Base-by-base conservation (phyloP, 2,888 invertebrate genomes). In the Microctonus aethiopoides region DNA sequence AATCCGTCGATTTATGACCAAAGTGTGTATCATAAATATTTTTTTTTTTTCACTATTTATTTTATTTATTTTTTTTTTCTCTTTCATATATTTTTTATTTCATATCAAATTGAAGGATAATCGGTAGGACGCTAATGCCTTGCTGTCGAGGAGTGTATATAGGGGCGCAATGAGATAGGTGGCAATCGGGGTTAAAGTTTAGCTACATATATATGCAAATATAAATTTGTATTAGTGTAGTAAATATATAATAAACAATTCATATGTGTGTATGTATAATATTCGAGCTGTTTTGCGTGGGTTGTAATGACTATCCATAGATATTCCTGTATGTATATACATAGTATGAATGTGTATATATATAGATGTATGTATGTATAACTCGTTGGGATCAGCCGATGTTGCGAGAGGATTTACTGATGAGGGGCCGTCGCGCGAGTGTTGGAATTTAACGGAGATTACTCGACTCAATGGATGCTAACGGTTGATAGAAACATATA, bases 1-100 rank as follows among this genome's bases (percentile, higher is more conserved):
- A 85, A 84, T 84, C 82, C 80, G 77, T 72, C 80, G 83, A 85
- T 85, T 85, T 85, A 85, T 83, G 83, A 73, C 79, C 79, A 74
- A 74, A 78, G 79, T 78, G 78, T 75, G 76, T 61, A 73, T 76
- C 76, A 76, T 74, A 79, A 82, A 73, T 81, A 29, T n/a, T n/a
- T n/a, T n/a, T 59, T 60, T 22, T 60, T 34, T 16, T 24, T 3
- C 36, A 34, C n/a, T 13, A 16, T 57, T 34, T 57, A 29, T 34
- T 34, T 20, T 26, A 61, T 59, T 32, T 59, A 11, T 46, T 16
- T 46, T 10, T 36, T 36, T 36, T 10, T 10, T 10, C 36, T 5
- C 10, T 36, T 51, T 16, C 22, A 32, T 76, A 6, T 46, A 46
- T 74, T n/a, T n/a, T n/a, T n/a, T 74, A 61, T 59, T 75, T 72